Evolutionary conservation across 1,140 invertebrate genomes (phyloP).

Genomic region (Planococcus citri): DNA sequence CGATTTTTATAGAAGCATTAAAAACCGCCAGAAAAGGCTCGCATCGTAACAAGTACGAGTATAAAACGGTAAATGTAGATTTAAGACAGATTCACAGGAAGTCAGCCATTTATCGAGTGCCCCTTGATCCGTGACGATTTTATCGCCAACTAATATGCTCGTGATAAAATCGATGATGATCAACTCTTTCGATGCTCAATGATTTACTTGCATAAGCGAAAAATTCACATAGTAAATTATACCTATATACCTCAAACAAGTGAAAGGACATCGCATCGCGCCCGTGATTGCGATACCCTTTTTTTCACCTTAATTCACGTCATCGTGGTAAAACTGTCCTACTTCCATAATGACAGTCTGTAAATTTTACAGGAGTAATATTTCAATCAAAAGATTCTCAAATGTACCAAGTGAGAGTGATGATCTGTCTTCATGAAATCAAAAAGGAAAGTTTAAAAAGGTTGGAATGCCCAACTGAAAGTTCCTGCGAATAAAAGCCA

Average conservation of each 20-base stretch:
- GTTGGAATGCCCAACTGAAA: too few relatives aligned
- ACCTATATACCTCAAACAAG: not conserved
- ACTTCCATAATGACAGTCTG: too few relatives aligned
- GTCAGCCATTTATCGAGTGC: not conserved
- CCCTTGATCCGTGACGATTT: not conserved
- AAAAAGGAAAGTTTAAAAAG: too few relatives aligned
- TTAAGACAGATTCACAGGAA: slow-evolving; percentile 9
- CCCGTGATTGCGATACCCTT: too few relatives aligned
- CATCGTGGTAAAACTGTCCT: too few relatives aligned
- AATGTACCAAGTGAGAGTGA: too few relatives aligned
- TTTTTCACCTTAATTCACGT: too few relatives aligned
- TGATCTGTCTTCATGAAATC: too few relatives aligned
- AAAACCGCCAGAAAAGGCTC: slow-evolving; percentile 3
- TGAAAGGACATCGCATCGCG: not conserved
- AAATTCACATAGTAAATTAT: not conserved
- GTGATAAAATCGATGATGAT: not conserved
- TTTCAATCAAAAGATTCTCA: too few relatives aligned
- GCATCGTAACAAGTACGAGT: not conserved
- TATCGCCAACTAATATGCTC: not conserved
- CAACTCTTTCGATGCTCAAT: too few relatives aligned
- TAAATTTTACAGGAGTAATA: too few relatives aligned
- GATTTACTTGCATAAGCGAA: not conserved
- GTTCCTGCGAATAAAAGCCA: too few relatives aligned
- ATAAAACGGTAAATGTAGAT: slow-evolving; percentile 8
- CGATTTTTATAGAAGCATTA: slow-evolving; percentile 3